Evolutionary conservation across 2,113 vertebrate genomes (phyloP).

Genomic region (Pluvianellus socialis): DNA sequence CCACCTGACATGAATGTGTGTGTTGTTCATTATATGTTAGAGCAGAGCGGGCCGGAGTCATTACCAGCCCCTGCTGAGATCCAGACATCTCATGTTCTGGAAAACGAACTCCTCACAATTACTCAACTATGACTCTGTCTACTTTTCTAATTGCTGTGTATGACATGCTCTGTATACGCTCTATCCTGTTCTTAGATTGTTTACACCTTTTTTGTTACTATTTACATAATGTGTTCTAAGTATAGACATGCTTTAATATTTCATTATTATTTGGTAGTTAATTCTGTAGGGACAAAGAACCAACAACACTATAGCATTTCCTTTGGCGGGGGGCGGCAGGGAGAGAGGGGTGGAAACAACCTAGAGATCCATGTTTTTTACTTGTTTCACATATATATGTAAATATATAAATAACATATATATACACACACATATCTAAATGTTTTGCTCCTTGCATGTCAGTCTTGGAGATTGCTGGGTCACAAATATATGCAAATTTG

Average conservation of each 20-base stretch:
- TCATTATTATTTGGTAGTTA: not conserved
- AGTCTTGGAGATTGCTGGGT: not conserved
- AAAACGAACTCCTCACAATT: not conserved
- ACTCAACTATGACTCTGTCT: not conserved
- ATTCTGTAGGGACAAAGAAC: not conserved
- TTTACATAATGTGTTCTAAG: not conserved
- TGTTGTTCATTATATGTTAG: not conserved
- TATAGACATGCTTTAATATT: not conserved
- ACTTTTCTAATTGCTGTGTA: not conserved
- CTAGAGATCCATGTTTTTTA: not conserved
- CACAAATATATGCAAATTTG: not conserved
- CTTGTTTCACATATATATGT: not conserved
- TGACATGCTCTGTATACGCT: not conserved
- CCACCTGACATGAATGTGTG: not conserved
- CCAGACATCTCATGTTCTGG: accelerated
- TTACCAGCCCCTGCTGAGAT: not conserved
- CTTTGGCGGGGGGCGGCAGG: not conserved
- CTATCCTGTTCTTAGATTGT: not conserved
- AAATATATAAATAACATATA: too few species aligned
- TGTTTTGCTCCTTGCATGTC: not conserved
- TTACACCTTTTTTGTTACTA: not conserved
- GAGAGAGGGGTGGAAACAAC: too few species aligned
- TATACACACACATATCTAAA: not conserved
- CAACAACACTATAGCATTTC: not conserved
- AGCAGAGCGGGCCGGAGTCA: not conserved